Percentiles rank a stretch among this genome's conserved stretches.
Conservation (phyloP, 2,888 invertebrate genomes). For the Perithous albicinctus region DNA sequence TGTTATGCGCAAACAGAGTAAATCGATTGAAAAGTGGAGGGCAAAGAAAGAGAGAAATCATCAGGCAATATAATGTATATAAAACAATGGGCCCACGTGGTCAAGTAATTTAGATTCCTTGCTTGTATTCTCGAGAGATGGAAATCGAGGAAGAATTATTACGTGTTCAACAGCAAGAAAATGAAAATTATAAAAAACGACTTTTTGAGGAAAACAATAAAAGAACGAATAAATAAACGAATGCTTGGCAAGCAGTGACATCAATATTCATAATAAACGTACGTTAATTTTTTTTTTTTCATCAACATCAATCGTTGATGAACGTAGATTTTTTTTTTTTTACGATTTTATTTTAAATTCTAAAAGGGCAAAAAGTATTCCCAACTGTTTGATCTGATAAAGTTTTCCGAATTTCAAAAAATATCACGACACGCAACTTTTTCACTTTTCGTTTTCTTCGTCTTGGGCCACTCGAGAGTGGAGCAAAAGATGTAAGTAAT, state of each 20-base stretch:
- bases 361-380: neutral
- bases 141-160: neutral
- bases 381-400: neutral
- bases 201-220: too few species aligned
- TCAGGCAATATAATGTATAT: too few species aligned
- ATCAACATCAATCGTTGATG: too few species aligned
- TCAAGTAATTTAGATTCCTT: neutral
- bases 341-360: neutral
- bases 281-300: too few species aligned
- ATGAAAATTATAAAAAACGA: neutral
- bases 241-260: too few species aligned
- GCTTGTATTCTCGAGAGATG: neutral
- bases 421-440: neutral
- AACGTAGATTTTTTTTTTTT: too few species aligned
- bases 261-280: too few species aligned
- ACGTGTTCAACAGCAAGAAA: neutral
- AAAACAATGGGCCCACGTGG: too few species aligned
- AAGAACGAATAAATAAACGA: too few species aligned
- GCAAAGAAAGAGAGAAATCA: neutral
- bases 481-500: constrained; percentile 32
- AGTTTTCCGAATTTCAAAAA: constrained; percentile 11
- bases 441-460: neutral
- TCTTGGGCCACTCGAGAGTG: neutral
- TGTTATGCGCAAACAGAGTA: neutral
- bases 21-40: too few species aligned